phyloP scores from a whole-genome alignment of 2,797 vertebrate genomes.

The Gymnothorax javanicus region DNA sequence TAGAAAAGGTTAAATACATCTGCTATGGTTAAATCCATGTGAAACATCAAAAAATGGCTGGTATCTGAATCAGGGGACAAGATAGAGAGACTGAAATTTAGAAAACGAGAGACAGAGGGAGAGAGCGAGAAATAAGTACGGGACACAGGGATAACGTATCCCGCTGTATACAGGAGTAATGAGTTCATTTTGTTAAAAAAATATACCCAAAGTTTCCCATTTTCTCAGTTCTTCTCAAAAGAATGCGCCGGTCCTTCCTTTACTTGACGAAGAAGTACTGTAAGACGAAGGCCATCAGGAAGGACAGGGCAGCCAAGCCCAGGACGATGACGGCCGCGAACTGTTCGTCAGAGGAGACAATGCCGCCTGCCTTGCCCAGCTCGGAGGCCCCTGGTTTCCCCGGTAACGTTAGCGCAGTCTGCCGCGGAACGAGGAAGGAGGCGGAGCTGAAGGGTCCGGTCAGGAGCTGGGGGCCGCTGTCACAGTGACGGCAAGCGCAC shows the following conservation, averaged over 20 bases:
- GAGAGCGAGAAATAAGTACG: constrained; percentile 18
- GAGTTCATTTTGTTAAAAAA: constrained; percentile 73
- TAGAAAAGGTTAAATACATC: constrained; percentile 77
- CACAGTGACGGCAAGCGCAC: constrained; percentile 88
- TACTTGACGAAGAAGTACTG: constrained; percentile 99
- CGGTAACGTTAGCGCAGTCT: constrained; percentile 69
- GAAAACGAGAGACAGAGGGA: not conserved
- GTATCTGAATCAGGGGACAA: not conserved
- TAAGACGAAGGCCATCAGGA: constrained; percentile 94
- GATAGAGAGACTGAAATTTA: constrained; percentile 45
- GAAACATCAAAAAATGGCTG: not conserved
- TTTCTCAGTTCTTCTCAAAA: constrained; percentile 38
- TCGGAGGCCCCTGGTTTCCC: constrained; percentile 71
- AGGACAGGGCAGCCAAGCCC: constrained; percentile 86
- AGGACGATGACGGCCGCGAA: constrained; percentile 91
- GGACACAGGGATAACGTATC: not conserved
- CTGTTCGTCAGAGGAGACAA: constrained; percentile 90
- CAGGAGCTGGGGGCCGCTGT: constrained; percentile 90
- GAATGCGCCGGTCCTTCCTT: constrained; percentile 34
- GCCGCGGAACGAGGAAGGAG: constrained; percentile 83
- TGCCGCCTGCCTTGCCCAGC: constrained; percentile 72
- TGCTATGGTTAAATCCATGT: constrained; percentile 59
- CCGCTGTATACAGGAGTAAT: constrained; percentile 76
- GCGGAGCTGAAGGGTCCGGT: constrained; percentile 92
- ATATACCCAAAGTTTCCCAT: constrained; percentile 71